Conservation (phyloP, 2,888 invertebrate species). For the Eubasilissa splendida region DNA sequence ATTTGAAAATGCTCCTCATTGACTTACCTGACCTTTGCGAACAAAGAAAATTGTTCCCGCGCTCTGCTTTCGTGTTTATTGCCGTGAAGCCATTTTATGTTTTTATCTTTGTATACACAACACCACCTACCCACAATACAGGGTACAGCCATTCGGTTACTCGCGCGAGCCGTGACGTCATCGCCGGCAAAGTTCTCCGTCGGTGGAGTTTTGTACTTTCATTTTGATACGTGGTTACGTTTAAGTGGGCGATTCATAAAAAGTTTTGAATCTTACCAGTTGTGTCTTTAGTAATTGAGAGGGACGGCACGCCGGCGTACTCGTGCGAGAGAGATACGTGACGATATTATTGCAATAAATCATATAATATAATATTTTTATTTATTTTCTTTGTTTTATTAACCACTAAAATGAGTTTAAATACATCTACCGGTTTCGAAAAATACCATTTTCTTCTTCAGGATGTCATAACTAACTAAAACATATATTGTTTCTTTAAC, state of each 20-base stretch:
- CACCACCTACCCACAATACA: not conserved
- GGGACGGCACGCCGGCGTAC: no score
- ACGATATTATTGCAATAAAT: no score
- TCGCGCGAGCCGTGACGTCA: slow-evolving; percentile 28
- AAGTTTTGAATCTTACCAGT: not conserved
- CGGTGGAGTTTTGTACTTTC: slow-evolving; percentile 10
- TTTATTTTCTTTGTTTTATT: no score
- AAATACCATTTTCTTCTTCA: no score
- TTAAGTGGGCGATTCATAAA: not conserved
- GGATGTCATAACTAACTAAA: no score
- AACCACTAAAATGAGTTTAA: no score
- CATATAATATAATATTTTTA: no score
- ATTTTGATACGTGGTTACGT: slow-evolving; percentile 3
- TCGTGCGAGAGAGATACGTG: no score
- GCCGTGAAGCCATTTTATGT: slow-evolving; percentile 29
- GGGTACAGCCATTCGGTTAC: not conserved
- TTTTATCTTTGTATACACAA: slow-evolving; percentile 18
- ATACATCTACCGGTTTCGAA: no score
- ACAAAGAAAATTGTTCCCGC: slow-evolving; percentile 28
- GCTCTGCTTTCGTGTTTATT: slow-evolving; percentile 28
- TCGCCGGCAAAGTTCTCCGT: slow-evolving; percentile 11
- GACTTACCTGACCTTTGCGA: slow-evolving; percentile 30
- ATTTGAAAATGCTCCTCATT: not conserved
- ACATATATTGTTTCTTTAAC: no score
- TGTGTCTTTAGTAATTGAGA: no score